Evolutionary conservation across 2,113 vertebrate species (phyloP).

Genomic region (Madoqua kirkii): DNA sequence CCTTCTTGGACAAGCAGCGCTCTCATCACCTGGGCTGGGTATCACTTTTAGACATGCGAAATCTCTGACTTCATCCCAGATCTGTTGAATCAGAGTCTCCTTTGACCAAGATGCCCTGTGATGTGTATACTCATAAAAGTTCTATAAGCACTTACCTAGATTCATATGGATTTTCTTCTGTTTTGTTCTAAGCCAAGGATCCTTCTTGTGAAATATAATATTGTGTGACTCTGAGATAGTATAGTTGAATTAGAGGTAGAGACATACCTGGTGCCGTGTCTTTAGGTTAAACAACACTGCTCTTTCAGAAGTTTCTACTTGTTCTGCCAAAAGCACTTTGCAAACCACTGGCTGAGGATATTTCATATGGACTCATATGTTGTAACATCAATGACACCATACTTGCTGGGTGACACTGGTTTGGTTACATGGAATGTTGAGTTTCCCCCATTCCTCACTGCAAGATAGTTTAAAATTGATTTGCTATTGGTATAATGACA

Average conservation of each 20-base stretch:
- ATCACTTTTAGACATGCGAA: not conserved
- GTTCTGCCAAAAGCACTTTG: not conserved
- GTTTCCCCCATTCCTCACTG: not conserved
- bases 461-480: not conserved
- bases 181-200: not conserved
- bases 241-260: not conserved
- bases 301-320: not conserved
- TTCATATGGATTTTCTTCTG: not conserved
- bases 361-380: not conserved
- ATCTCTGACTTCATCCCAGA: not conserved
- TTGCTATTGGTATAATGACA: not conserved
- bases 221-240: not conserved
- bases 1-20: not conserved
- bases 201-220: not conserved
- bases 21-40: not conserved
- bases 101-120: not conserved
- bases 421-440: not conserved
- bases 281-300: not conserved
- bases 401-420: not conserved
- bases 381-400: not conserved
- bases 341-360: not conserved
- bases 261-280: not conserved
- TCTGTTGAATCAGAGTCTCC: not conserved
- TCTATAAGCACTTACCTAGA: not conserved
- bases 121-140: not conserved